phyloP scores from a whole-genome alignment of 2,888 invertebrate species.

The Morpho helenor region DNA sequence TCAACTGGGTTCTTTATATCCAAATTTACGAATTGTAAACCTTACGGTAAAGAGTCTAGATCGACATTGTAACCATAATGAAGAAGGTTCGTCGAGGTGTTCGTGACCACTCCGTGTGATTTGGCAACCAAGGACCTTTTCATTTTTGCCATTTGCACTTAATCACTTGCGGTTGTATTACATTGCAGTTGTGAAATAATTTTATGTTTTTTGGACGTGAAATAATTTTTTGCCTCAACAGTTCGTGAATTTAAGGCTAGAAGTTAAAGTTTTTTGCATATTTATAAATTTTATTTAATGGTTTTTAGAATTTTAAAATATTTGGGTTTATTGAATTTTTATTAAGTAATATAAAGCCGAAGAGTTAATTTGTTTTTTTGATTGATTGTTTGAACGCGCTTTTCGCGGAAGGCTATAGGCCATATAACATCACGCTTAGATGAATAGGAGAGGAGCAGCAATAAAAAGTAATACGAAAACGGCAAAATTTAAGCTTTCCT shows the following conservation, averaged over 20 bases:
- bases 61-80: constrained; percentile 47
- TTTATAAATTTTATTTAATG: neutral
- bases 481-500: no score
- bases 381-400: no score
- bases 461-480: no score
- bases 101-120: constrained; percentile 19
- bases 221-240: constrained; percentile 6
- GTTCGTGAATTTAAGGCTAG: neutral
- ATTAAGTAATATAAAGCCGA: no score
- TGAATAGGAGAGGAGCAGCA: no score
- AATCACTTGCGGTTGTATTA: constrained; percentile 16
- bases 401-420: no score
- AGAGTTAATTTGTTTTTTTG: no score
- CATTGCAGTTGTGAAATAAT: constrained; percentile 9
- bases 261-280: neutral
- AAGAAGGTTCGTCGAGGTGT: constrained; percentile 19
- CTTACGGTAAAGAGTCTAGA: constrained; percentile 47
- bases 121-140: constrained; percentile 22
- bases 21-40: neutral
- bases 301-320: no score
- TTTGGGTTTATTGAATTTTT: no score
- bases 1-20: no score
- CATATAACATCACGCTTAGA: no score
- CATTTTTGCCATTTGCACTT: constrained; percentile 21
- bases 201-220: constrained; percentile 11